phyloP scores from a whole-genome alignment of 2,888 invertebrate species.

The Dione juno region DNA sequence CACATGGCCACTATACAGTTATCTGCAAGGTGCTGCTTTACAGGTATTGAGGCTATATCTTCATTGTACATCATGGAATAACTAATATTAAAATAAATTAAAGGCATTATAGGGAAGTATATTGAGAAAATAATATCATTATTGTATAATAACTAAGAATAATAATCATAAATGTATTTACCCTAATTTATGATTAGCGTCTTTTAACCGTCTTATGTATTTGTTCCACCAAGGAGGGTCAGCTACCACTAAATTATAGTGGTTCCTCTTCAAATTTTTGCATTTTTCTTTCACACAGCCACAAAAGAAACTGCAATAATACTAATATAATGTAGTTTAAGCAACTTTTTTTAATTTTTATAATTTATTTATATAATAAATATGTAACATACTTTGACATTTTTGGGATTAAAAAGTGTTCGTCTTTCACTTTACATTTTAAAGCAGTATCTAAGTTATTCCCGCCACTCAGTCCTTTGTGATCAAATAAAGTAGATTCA shows the following conservation, averaged over 20 bases:
- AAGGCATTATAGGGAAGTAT: no score
- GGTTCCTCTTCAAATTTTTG: slow-evolving; percentile 67
- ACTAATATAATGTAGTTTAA: neutral
- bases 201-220: slow-evolving; percentile 92
- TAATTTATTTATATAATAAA: slow-evolving; percentile 3
- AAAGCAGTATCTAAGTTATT: slow-evolving; percentile 81
- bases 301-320: slow-evolving; percentile 85
- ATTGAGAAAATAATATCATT: neutral
- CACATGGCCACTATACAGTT: slow-evolving; percentile 92
- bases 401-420: slow-evolving; percentile 86
- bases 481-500: slow-evolving; percentile 62
- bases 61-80: slow-evolving; percentile 92
- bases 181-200: slow-evolving; percentile 84
- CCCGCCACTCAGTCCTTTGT: slow-evolving; percentile 74
- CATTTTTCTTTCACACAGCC: slow-evolving; percentile 82
- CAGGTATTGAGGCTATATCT: slow-evolving; percentile 88
- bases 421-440: slow-evolving; percentile 71
- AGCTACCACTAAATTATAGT: slow-evolving; percentile 91
- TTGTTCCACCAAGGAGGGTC: slow-evolving; percentile 99
- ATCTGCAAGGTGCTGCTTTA: slow-evolving; percentile 84
- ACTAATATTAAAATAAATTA: slow-evolving; percentile 69
- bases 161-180: slow-evolving; percentile 59
- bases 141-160: neutral
- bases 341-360: neutral
- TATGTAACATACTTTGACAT: slow-evolving; percentile 80